A percentile compares a stretch with the other conserved stretches of the same genome.
Conservation (phyloP, 2,888 invertebrate genomes). For the Amblyjoppa fuscipennis region DNA sequence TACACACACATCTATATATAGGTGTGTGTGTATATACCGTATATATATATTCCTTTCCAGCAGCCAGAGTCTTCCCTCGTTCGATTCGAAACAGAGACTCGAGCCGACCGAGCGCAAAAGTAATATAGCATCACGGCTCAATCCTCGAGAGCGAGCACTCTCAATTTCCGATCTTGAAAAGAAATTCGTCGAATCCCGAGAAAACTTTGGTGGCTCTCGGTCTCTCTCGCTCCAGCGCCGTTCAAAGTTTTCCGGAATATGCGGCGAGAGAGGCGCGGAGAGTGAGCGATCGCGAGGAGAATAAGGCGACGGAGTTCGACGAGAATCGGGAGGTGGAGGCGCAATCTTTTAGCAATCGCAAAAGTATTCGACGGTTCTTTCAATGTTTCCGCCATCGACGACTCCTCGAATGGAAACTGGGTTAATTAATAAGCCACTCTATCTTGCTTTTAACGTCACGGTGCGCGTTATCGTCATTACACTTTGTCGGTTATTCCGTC, state of each 20-base stretch:
- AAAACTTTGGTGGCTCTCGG: constrained; percentile 46
- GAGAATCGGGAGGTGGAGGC: neutral
- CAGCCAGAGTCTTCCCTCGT: constrained; percentile 31
- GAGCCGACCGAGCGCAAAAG: constrained; percentile 48
- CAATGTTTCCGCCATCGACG: constrained; percentile 39
- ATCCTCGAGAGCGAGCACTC: constrained; percentile 53
- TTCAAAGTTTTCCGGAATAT: constrained; percentile 57
- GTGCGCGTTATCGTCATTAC: constrained; percentile 42
- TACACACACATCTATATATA: neutral
- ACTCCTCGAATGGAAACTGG: constrained; percentile 38
- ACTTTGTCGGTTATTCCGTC: constrained; percentile 37
- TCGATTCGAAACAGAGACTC: constrained; percentile 34
- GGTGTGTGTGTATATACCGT: neutral
- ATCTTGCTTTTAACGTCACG: constrained; percentile 14
- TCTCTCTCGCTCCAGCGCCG: neutral
- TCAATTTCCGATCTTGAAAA: constrained; percentile 58
- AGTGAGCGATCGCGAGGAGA: constrained; percentile 31
- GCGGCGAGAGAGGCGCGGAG: constrained; percentile 32
- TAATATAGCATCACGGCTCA: constrained; percentile 54
- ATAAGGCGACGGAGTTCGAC: neutral
- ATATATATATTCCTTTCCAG: neutral
- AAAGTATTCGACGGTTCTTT: constrained; percentile 47
- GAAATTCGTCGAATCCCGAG: constrained; percentile 59
- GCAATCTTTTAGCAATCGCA: constrained; percentile 50
- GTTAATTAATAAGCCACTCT: constrained; percentile 56